A percentile compares a stretch with the other conserved stretches of the same genome.
Evolutionary conservation across 2,797 vertebrate genomes (phyloP).

Genomic region (Catharus ustulatus): DNA sequence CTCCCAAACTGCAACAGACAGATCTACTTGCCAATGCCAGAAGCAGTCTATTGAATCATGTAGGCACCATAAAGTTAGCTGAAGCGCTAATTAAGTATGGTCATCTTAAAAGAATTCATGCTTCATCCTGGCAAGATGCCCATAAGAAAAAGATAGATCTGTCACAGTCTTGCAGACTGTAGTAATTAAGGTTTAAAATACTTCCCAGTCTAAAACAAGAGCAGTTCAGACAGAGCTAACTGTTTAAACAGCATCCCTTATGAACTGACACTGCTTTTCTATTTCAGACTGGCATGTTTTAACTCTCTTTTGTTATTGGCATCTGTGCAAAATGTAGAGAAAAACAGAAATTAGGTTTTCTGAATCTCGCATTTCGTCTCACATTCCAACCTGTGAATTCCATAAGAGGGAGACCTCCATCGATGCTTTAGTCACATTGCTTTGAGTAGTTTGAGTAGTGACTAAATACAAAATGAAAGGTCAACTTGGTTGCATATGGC

Average conservation of each 20-base stretch:
- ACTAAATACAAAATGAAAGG: conserved; percentile 23
- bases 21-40: background rate
- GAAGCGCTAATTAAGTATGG: conserved; percentile 71
- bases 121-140: conserved; percentile 70
- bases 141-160: conserved; percentile 63
- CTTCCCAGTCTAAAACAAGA: conserved; percentile 60
- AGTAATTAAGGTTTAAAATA: conserved; percentile 77
- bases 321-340: conserved; percentile 35
- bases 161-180: conserved; percentile 69
- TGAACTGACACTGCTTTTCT: conserved; percentile 41
- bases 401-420: background rate
- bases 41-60: conserved; percentile 33
- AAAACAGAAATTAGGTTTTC: conserved; percentile 5
- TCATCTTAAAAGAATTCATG: conserved; percentile 51
- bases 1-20: background rate
- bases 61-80: conserved; percentile 64
- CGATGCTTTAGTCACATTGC: background rate
- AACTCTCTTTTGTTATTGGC: background rate
- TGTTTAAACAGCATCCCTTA: conserved; percentile 61
- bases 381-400: background rate
- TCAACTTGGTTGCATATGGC: background rate
- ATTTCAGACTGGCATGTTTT: conserved; percentile 10
- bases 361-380: accelerated
- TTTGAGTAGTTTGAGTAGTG: background rate
- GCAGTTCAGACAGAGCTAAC: conserved; percentile 63